These are phyloP conservation scores for Agonopterix alstromeriana DNA, from an alignment of 2,888 invertebrate genomes.

Conservation along the genomic window DNA sequence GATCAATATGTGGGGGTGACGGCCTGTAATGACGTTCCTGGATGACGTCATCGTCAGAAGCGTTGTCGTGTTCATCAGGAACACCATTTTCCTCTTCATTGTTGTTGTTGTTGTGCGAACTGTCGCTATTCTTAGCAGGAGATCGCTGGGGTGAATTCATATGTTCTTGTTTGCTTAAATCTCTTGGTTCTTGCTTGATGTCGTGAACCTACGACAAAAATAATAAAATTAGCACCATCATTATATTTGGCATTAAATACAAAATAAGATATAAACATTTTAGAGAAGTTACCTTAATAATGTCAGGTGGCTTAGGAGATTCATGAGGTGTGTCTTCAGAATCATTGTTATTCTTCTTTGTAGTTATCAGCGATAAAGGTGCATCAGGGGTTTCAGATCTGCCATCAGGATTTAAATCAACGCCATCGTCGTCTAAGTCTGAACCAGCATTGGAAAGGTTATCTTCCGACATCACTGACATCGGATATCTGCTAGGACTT, in stretches of 20 bases:
- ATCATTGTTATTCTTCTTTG: conserved; percentile 70
- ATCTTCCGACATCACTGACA: conserved; percentile 81
- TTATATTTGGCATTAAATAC: background rate
- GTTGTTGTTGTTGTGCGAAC: conserved; percentile 66
- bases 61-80: conserved; percentile 70
- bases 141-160: conserved; percentile 66
- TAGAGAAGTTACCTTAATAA: conserved; percentile 55
- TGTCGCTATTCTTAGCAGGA: conserved; percentile 75
- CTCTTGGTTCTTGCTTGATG: conserved; percentile 73
- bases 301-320: conserved; percentile 71
- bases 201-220: conserved; percentile 60
- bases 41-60: conserved; percentile 63
- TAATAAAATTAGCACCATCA: background rate
- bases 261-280: background rate
- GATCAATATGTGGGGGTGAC: conserved; percentile 65
- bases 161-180: conserved; percentile 59
- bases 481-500: conserved; percentile 76
- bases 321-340: conserved; percentile 67
- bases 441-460: conserved; percentile 80
- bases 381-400: conserved; percentile 80
- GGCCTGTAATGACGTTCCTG: conserved; percentile 61
- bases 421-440: conserved; percentile 83
- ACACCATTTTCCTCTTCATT: conserved; percentile 70
- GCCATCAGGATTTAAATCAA: conserved; percentile 68
- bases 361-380: conserved; percentile 83